Conservation (phyloP, 2,888 invertebrate species). For the Caenorhabditis sp. region DNA sequence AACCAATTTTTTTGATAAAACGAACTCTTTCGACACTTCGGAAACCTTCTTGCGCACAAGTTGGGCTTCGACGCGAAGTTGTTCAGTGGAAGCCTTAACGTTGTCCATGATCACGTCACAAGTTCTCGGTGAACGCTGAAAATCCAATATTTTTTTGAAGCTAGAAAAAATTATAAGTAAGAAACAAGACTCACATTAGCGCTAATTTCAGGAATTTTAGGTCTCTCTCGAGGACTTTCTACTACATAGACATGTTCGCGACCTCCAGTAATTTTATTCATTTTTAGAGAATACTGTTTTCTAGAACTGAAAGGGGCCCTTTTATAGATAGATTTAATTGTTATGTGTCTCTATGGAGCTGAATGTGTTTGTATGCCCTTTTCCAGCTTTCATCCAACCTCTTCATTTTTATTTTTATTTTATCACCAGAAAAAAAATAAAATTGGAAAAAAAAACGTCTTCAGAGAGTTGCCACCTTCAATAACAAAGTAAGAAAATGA, state of each 20-base stretch:
- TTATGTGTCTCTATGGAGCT: neutral
- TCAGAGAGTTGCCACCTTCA: no score
- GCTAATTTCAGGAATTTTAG: neutral
- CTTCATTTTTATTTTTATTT: neutral
- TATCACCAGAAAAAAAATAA: neutral
- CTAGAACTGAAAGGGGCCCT: no score
- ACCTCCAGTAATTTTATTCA: neutral
- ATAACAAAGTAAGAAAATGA: no score
- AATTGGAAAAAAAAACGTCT: neutral
- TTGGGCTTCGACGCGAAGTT: slow-evolving; percentile 57
- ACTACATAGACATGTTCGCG: neutral
- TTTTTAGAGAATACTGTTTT: neutral
- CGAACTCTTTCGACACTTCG: slow-evolving; percentile 63
- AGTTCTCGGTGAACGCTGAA: neutral
- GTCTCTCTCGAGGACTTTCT: neutral
- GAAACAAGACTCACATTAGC: neutral
- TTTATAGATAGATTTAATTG: no score
- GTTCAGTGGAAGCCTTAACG: slow-evolving; percentile 50
- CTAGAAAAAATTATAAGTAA: neutral
- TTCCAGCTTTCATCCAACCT: neutral
- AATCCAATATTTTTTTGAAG: neutral
- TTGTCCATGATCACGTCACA: slow-evolving; percentile 34
- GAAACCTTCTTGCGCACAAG: slow-evolving; percentile 60
- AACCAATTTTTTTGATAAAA: slow-evolving; percentile 10
- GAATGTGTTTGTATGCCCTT: neutral